phyloP scores from a whole-genome alignment of 2,113 vertebrate species.

The Sylvicapra grimmia region DNA sequence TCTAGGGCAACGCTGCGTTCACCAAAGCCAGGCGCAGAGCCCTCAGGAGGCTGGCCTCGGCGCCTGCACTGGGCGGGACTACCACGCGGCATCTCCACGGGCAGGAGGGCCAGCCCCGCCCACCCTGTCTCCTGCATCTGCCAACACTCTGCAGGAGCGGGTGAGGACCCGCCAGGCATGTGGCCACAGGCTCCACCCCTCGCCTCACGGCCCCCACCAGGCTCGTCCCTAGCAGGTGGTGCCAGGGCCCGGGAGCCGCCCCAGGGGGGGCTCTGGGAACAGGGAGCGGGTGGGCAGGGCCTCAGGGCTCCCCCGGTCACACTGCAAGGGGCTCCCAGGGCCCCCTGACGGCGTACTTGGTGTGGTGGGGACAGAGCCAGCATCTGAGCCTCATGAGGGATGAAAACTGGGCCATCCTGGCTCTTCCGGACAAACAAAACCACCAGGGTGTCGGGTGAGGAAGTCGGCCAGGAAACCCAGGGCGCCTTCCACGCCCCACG shows the following conservation, averaged over 20 bases:
- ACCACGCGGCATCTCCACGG: fast-evolving
- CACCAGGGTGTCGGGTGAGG: fast-evolving
- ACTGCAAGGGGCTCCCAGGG: not conserved
- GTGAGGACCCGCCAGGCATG: not conserved
- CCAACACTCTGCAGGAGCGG: not conserved
- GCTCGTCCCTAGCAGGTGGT: not conserved
- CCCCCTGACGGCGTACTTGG: fast-evolving
- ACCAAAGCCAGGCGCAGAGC: fast-evolving
- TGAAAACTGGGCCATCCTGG: too few relatives aligned
- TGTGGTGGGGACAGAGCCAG: not conserved
- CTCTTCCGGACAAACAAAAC: not conserved
- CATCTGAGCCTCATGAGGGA: not conserved
- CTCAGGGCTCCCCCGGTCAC: not conserved
- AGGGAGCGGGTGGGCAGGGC: not conserved
- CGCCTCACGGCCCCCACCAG: fast-evolving
- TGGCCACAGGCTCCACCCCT: not conserved
- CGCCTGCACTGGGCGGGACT: fast-evolving
- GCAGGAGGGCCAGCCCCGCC: not conserved
- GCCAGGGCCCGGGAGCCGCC: not conserved
- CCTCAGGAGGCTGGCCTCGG: not conserved
- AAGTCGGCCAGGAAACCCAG: fast-evolving
- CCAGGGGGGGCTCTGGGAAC: not conserved
- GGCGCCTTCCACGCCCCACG: fast-evolving
- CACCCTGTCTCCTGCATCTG: not conserved
- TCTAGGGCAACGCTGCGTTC: fast-evolving